Base-by-base conservation (phyloP, 2,797 vertebrate species). In the Microhierax caerulescens region DNA sequence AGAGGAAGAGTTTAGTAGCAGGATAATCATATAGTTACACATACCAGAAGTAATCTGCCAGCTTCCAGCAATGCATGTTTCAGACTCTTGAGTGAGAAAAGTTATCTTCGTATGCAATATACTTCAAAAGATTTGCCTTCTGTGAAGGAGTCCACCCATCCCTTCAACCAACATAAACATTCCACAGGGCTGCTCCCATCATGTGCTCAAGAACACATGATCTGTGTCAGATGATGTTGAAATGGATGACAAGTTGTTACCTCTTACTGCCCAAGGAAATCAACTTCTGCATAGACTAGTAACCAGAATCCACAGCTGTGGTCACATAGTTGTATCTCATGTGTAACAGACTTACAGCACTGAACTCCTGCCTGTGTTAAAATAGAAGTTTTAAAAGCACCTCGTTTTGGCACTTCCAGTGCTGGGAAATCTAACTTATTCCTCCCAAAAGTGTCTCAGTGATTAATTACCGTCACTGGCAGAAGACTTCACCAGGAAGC, bases 101-200 rank as follows among this genome's bases (percentile, higher is more conserved):
- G 63, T 67, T 96, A 23, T 81, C 86, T 74, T 37, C 21, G 60
- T 54, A 37, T 57, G 78, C 91, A 96, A 95, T 89, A 91, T 69
- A 65, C 84, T 93, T 92, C 91, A 94, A 88, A 95, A 86, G 70
- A 90, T 91, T 95, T 76, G 91, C 95, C 90, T 96, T 87, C 94
- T 94, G 88, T 53, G 81, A 93, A 60, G 21, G 47, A 89, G 81
- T 93, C 91, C 92, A 92, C 64, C 87, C 89, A 85, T 94, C 47
- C 84, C 86, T 80, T 67, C 70, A 85, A 28, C 45, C 75, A 25
- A 1, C 18, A 45, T 41, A 89, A 93, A 91, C 64, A 77, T 16
- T 41, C n/a, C 72, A 30, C 63, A 43, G 0, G 56, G 91, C 84
- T 94, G 86, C 88, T 96, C 75, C 85, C 81, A 28, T 97, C 95